phyloP scores from a whole-genome alignment of 2,888 invertebrate genomes.

The Oscheius myriophilus region DNA sequence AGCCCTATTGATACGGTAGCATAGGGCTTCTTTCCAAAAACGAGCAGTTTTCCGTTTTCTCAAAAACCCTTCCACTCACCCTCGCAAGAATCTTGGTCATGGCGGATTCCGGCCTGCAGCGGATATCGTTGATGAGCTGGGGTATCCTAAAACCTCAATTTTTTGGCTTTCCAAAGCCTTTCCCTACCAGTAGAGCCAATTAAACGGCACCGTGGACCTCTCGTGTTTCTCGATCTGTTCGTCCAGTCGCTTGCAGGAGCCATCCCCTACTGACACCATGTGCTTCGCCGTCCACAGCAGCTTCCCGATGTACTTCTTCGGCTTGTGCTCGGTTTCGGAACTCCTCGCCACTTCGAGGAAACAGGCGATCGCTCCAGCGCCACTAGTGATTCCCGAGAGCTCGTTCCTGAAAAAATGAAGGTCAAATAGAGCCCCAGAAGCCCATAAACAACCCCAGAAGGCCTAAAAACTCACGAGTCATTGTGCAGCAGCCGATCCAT shows the following conservation, averaged over 20 bases:
- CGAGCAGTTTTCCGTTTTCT: too few species aligned
- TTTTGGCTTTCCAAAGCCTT: not conserved
- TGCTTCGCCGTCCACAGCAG: conserved; percentile 47
- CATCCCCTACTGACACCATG: conserved; percentile 33
- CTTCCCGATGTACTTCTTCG: conserved; percentile 56
- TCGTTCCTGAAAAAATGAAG: conserved; percentile 29
- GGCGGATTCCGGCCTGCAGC: conserved; percentile 27
- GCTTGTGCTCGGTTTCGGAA: conserved; percentile 47
- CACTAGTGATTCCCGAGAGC: conserved; percentile 16
- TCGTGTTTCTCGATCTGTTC: conserved; percentile 48
- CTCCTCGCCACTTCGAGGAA: conserved; percentile 57
- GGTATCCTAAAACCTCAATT: conserved; percentile 41
- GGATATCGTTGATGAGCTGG: conserved; percentile 45
- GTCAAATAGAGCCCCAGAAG: too few species aligned
- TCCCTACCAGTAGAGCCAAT: conserved; percentile 66
- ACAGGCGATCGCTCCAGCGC: conserved; percentile 49
- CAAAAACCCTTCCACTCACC: conserved; percentile 23
- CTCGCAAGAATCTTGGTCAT: conserved; percentile 34
- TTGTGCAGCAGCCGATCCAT: conserved; percentile 37
- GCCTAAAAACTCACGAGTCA: conserved; percentile 23
- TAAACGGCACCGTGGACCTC: conserved; percentile 49
- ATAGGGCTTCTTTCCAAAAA: too few species aligned
- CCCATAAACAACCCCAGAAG: too few species aligned
- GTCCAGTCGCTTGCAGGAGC: conserved; percentile 37
- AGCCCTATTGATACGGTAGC: too few species aligned